phyloP scores from a whole-genome alignment of 2,113 vertebrate species.

The Cygnus buccinator region DNA sequence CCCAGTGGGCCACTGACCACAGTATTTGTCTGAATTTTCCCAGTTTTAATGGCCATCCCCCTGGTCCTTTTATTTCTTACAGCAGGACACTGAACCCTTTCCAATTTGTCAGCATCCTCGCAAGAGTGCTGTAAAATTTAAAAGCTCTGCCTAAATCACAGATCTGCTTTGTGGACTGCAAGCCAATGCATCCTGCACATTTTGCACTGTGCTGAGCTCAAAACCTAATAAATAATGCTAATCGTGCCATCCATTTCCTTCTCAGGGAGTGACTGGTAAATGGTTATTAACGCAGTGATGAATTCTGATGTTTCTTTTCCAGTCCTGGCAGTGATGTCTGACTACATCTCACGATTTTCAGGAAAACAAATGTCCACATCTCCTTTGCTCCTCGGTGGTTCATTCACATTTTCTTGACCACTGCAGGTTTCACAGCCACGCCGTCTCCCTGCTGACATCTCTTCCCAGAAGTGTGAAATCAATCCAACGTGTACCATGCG shows the following conservation, averaged over 20 bases:
- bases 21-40: neutral
- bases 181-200: neutral
- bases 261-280: conserved; percentile 37
- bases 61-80: neutral
- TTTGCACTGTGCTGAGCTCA: conserved; percentile 1
- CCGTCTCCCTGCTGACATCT: neutral
- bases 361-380: conserved; percentile 11
- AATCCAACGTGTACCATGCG: neutral
- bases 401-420: neutral
- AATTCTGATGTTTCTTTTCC: conserved; percentile 43
- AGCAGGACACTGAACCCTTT: conserved; percentile 3
- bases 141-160: conserved; percentile 54
- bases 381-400: neutral
- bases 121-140: conserved; percentile 27
- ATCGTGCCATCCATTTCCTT: conserved; percentile 49
- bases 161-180: neutral
- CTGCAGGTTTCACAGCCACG: neutral
- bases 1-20: neutral
- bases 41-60: neutral
- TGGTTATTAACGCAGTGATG: conserved; percentile 56
- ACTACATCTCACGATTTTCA: conserved; percentile 46
- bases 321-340: conserved; percentile 26
- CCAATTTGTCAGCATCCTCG: conserved; percentile 3
- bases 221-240: conserved; percentile 50
- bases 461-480: conserved; percentile 51